These are phyloP conservation scores for Odontomyia ornata DNA, from an alignment of 2,888 invertebrate genomes.

Conservation along the genomic window DNA sequence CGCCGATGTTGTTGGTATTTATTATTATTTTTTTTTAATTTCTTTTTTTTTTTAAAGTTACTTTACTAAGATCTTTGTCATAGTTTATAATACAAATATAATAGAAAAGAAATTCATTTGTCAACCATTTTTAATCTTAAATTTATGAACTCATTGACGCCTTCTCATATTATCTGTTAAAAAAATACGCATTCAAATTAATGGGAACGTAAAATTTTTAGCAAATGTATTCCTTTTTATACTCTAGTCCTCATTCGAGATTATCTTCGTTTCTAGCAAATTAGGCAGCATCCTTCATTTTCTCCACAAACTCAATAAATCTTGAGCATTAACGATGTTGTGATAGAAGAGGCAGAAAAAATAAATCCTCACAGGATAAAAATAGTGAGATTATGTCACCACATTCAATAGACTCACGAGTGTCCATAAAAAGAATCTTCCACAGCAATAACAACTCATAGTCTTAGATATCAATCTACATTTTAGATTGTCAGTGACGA, in stretches of 20 bases:
- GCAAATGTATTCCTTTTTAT: neutral
- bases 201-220: neutral
- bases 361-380: neutral
- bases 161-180: neutral
- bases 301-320: neutral
- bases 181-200: neutral
- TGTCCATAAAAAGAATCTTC: conserved; percentile 12
- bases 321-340: neutral
- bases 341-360: neutral
- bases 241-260: neutral
- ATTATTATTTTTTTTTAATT: too few relatives aligned
- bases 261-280: neutral
- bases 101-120: too few relatives aligned
- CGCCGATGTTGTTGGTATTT: too few relatives aligned
- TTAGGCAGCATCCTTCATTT: neutral
- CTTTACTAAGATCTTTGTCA: too few relatives aligned
- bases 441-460: neutral
- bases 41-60: too few relatives aligned
- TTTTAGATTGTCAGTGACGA: conserved; percentile 23
- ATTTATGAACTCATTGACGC: too few relatives aligned
- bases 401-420: neutral
- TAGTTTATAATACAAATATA: too few relatives aligned
- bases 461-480: conserved; percentile 10
- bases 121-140: too few relatives aligned
- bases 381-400: conserved; percentile 7